These are phyloP conservation scores for Cygnus atratus DNA, from an alignment of 2,113 vertebrate species.

Conservation along the genomic window DNA sequence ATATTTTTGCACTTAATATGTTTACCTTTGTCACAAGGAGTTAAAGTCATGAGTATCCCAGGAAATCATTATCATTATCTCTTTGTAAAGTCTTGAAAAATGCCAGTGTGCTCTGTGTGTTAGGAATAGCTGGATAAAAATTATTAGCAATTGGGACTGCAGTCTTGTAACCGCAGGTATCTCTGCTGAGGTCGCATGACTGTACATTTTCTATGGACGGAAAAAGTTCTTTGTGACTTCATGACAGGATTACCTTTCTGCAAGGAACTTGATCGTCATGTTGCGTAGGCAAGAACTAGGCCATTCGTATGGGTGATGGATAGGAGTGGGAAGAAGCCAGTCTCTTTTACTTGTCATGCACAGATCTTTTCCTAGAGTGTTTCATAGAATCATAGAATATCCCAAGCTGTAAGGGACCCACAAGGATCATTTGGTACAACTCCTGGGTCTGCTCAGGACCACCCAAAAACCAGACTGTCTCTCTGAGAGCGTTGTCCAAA, in stretches of 20 bases:
- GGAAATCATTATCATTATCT: neutral
- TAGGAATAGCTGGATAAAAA: neutral
- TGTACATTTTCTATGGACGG: neutral
- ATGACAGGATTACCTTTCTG: neutral
- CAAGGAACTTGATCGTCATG: neutral
- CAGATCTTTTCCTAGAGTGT: neutral
- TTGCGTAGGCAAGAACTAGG: neutral
- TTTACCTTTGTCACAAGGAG: neutral
- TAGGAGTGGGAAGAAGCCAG: neutral
- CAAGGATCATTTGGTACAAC: no score
- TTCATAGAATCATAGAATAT: neutral
- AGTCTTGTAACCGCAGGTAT: neutral
- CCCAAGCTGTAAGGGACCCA: no score
- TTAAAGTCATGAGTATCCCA: neutral
- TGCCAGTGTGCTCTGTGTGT: neutral
- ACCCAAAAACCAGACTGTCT: no score
- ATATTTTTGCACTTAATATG: neutral
- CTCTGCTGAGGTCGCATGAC: neutral
- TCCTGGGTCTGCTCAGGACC: no score
- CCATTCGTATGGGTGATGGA: neutral
- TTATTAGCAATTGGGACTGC: neutral
- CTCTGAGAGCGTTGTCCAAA: no score
- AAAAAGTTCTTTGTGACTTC: neutral
- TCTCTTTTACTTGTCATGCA: neutral
- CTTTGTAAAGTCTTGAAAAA: neutral